A percentile compares a stretch with the other conserved stretches of the same genome.
phyloP scores from a whole-genome alignment of 2,888 invertebrate species.

The Willowsia nigromaculata region DNA sequence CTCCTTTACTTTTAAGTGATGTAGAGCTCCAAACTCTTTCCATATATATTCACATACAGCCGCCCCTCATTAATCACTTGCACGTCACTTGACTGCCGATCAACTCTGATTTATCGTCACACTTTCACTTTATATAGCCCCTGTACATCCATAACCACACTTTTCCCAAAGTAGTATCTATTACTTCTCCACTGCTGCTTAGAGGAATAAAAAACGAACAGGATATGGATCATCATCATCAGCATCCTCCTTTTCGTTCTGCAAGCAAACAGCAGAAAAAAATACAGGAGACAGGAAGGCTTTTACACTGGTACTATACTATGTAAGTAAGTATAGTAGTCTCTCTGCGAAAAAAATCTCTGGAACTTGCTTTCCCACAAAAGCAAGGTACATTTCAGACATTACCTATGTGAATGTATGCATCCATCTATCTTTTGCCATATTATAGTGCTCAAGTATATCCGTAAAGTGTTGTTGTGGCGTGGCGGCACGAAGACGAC shows the following conservation, averaged over 20 bases:
- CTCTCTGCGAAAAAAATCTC: constrained; percentile 2
- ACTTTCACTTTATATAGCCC: constrained; percentile 58
- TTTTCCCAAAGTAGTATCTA: constrained; percentile 25
- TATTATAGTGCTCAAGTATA: too few relatives aligned
- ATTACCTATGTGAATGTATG: too few relatives aligned
- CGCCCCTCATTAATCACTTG: constrained; percentile 78
- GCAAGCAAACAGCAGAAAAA: constrained; percentile 24
- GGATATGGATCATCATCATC: constrained; percentile 63
- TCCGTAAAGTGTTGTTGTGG: constrained; percentile 29
- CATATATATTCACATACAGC: constrained; percentile 59
- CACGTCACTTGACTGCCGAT: constrained; percentile 77
- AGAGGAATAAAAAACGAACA: constrained; percentile 1
- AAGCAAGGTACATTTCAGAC: background rate
- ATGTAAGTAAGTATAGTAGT: background rate
- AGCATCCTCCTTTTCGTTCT: constrained; percentile 31
- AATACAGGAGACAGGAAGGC: constrained; percentile 35
- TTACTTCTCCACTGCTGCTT: background rate
- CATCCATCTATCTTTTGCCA: too few relatives aligned
- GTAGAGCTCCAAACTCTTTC: constrained; percentile 28
- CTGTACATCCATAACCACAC: constrained; percentile 13
- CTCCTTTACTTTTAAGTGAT: constrained; percentile 47
- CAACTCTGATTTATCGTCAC: constrained; percentile 78
- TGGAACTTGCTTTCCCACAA: constrained; percentile 18
- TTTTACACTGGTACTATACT: background rate
- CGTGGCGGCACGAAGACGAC: constrained; percentile 32